Evolutionary conservation across 2,797 vertebrate genomes (phyloP), one percentile per base, ranked within the genome.

Genomic region (Gymnoscopelus braueri): DNA sequence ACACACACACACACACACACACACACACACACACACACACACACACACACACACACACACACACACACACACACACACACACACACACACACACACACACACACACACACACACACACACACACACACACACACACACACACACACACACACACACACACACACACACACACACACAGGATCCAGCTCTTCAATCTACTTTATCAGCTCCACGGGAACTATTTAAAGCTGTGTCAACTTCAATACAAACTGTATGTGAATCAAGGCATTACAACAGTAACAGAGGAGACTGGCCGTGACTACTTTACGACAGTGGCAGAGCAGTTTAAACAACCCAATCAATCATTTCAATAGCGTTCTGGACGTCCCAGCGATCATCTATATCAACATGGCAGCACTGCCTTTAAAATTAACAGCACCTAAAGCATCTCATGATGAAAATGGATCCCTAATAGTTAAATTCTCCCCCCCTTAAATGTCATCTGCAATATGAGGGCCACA

Each of bases 311-410:
- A 15, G 56, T 0, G 69, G 26, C 71, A 48, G 74, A 69, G 15
- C 13, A 53, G 52, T 57, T 87, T 78, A 73, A 84, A 80, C 74
- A 78, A 78, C 67, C 64, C 0, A 4, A 80, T 88, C 78, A 78
- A 82, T 90, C 84, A 83, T 64, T 82, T 84, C 82, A 60, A 26
- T 63, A 32, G 80, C 53, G 75, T 65, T 79, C 72, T 59, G 75
- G 24, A 47, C 8, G 39, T 72, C 50, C 57, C 14, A n/a, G 61
- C 23, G 54, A 75, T 78, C 48, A 56, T 60, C 71, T 72, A 74
- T 71, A 76, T 80, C 74, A 69, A 61, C 35, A 44, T 0, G 77
- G 69, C 55, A 67, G 76, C 51, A 0, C 60, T 44, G 67, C 50
- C 64, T 65, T 58, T 67, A 67, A 74, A 74, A 74, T 49, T 4